Conservation (phyloP, 2,888 invertebrate genomes). For the Calameuta filiformis region DNA sequence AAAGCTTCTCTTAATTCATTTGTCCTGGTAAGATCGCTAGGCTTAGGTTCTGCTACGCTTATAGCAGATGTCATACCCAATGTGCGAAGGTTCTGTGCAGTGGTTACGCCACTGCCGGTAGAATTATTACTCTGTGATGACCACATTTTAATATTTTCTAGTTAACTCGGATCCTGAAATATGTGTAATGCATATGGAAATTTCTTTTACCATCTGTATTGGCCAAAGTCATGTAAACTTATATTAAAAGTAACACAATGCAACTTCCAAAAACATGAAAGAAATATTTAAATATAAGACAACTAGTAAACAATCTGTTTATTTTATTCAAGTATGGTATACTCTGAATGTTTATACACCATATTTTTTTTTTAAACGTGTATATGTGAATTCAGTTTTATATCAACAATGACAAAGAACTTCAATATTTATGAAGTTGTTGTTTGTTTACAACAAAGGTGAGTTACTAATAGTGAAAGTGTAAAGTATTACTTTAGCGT, state of each 20-base stretch:
- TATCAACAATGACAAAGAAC: background rate
- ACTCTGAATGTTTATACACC: background rate
- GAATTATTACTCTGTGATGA: constrained; percentile 50
- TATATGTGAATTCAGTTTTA: background rate
- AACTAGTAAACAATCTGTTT: background rate
- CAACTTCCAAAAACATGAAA: background rate
- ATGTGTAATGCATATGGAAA: background rate
- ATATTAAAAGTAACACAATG: background rate
- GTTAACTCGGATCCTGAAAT: background rate
- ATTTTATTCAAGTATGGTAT: background rate
- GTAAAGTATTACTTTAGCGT: background rate
- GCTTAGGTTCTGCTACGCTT: constrained; percentile 86
- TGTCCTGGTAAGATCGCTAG: constrained; percentile 80
- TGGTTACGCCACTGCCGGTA: constrained; percentile 66
- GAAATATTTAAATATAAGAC: background rate
- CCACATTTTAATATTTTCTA: constrained; percentile 47
- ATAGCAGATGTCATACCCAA: constrained; percentile 96
- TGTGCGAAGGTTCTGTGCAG: constrained; percentile 73
- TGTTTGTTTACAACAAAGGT: background rate
- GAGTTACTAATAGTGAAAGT: background rate
- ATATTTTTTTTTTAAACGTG: background rate
- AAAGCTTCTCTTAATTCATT: constrained; percentile 82
- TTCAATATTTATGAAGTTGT: background rate
- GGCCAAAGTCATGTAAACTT: background rate
- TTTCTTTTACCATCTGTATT: background rate